These are phyloP conservation scores for Oopsacas minuta DNA, from an alignment of 37 sponge, comb jelly and placozoan species.

Conservation along the genomic window DNA sequence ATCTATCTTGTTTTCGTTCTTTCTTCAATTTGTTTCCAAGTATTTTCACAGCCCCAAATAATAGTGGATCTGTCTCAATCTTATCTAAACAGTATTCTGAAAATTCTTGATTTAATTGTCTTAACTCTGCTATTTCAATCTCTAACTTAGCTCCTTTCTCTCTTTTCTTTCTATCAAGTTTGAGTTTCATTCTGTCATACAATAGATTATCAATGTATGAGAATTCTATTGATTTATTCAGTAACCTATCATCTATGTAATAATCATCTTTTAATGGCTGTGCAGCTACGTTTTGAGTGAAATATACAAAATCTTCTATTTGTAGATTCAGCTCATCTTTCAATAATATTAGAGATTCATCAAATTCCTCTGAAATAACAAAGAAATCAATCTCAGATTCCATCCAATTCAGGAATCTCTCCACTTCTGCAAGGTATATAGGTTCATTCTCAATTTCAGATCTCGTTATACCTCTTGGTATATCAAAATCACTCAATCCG, in stretches of 20 bases:
- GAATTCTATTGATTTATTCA: not conserved
- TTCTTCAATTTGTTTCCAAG: not conserved
- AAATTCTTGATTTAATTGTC: not conserved
- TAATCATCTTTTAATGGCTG: not conserved
- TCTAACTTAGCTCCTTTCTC: not conserved
- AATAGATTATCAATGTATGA: not conserved
- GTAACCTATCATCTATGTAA: not conserved
- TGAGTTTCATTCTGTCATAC: not conserved
- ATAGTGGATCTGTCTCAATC: not conserved
- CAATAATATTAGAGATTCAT: not conserved
- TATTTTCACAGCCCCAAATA: not conserved
- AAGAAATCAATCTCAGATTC: not conserved
- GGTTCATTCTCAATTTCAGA: not conserved
- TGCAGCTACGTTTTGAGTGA: not conserved
- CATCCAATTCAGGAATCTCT: not conserved
- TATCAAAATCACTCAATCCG: not conserved
- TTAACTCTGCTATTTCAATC: not conserved
- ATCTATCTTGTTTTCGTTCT: not conserved
- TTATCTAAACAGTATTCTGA: not conserved
- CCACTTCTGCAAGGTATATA: not conserved
- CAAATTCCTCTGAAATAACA: not conserved
- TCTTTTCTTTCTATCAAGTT: not conserved
- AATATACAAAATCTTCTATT: not conserved
- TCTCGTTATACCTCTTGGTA: not conserved
- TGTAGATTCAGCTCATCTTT: not conserved